These are phyloP conservation scores for Corythaeola cristata DNA, from an alignment of 2,113 vertebrate species.

Conservation along the genomic window DNA sequence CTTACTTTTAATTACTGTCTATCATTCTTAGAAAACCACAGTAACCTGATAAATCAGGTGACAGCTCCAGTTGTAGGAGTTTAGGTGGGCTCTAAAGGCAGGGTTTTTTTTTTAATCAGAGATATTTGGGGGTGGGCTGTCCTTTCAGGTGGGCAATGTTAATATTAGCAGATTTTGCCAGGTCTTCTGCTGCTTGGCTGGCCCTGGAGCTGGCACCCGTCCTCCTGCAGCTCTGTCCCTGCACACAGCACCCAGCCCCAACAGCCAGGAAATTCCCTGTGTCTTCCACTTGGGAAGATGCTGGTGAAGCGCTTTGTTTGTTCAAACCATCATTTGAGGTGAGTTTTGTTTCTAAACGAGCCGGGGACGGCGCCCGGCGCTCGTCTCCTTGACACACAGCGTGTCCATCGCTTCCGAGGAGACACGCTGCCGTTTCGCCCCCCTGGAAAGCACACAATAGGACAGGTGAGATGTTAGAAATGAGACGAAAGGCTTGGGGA, in stretches of 20 bases:
- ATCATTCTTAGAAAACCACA: conserved; percentile 81
- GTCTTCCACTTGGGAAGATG: background rate
- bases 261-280: accelerated
- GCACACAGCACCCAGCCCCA: background rate
- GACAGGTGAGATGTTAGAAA: background rate
- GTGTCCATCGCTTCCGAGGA: background rate
- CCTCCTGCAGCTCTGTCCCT: background rate
- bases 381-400: background rate
- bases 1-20: conserved; percentile 98
- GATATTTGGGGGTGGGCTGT: background rate
- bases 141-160: background rate
- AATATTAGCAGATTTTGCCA: accelerated
- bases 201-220: accelerated
- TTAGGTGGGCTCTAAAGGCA: background rate
- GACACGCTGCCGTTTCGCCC: background rate
- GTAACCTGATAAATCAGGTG: conserved; percentile 77
- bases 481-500: background rate
- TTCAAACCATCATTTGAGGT: background rate
- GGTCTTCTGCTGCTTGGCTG: background rate
- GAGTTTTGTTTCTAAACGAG: background rate
- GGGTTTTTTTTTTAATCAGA: background rate
- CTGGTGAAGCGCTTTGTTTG: background rate
- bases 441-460: background rate
- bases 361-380: background rate
- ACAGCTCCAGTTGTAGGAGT: conserved; percentile 29